Percentiles rank a stretch among this genome's conserved stretches.
These are phyloP conservation scores for Psittacula cyanocephala DNA, from an alignment of 2,113 vertebrate genomes.

Conservation along the genomic window DNA sequence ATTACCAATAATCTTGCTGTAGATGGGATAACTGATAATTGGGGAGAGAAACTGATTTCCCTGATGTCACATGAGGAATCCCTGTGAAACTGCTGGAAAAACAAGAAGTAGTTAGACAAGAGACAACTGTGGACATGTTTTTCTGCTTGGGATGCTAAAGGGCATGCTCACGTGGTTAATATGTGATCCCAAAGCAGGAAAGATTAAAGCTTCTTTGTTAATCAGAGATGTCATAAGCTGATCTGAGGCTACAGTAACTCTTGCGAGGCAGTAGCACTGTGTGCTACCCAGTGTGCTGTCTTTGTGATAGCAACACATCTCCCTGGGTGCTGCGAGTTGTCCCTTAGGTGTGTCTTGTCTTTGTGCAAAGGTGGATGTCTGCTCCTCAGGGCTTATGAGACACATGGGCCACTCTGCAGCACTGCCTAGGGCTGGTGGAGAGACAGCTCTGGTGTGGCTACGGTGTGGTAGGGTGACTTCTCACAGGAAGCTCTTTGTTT, in stretches of 20 bases:
- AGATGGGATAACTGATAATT: not conserved
- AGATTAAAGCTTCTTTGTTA: not conserved
- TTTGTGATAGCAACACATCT: not conserved
- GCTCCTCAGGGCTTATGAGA: not conserved
- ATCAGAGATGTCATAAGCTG: conserved; percentile 43
- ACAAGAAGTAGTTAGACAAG: not conserved
- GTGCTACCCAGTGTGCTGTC: not conserved
- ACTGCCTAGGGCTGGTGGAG: not conserved
- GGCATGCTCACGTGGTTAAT: not conserved
- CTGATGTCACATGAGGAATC: not conserved
- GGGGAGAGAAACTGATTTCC: not conserved
- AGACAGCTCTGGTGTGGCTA: not conserved
- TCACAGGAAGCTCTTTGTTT: not conserved
- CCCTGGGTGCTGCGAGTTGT: not conserved
- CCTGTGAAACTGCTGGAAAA: not conserved
- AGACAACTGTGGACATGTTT: not conserved
- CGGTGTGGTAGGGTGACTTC: not conserved
- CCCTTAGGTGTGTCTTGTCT: fast-evolving
- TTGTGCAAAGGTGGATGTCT: not conserved
- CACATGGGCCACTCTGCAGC: not conserved
- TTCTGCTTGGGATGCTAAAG: not conserved
- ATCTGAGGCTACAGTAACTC: not conserved
- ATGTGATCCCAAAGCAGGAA: not conserved
- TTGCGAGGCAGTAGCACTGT: not conserved
- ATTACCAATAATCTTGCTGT: not conserved